Evolutionary conservation across 2,797 vertebrate genomes (phyloP).

Genomic region (Pseudochaenichthys georgianus): DNA sequence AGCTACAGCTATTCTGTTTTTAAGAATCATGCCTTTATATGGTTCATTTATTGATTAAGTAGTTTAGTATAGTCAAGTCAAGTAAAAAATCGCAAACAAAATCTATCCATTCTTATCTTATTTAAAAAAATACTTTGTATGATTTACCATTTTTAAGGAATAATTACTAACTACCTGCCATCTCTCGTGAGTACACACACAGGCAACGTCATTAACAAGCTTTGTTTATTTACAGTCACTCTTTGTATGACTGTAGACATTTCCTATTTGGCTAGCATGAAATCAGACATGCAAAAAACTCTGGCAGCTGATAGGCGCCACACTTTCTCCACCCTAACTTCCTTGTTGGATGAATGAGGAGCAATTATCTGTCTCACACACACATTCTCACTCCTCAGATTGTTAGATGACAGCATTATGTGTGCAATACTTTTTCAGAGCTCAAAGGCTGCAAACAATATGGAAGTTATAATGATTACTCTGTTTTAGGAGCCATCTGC

Average conservation of each 20-base stretch:
- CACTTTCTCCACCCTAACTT: background rate
- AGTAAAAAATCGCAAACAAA: no score
- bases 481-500: background rate
- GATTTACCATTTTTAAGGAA: background rate
- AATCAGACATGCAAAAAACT: constrained; percentile 18
- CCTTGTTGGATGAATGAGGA: background rate
- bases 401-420: background rate
- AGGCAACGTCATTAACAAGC: background rate
- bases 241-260: background rate
- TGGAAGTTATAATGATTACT: background rate
- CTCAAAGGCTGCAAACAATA: background rate
- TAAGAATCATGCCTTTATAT: background rate
- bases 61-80: no score
- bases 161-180: background rate
- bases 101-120: no score
- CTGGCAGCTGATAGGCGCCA: background rate
- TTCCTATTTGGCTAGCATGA: constrained; percentile 23
- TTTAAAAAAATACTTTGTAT: no score
- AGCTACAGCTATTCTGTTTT: background rate
- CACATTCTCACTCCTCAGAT: background rate
- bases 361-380: background rate
- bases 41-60: background rate
- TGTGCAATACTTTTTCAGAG: background rate
- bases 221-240: constrained; percentile 15
- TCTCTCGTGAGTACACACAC: background rate